These are phyloP conservation scores for Microtus richardsoni DNA, from an alignment of 2,113 vertebrate species.

Conservation along the genomic window DNA sequence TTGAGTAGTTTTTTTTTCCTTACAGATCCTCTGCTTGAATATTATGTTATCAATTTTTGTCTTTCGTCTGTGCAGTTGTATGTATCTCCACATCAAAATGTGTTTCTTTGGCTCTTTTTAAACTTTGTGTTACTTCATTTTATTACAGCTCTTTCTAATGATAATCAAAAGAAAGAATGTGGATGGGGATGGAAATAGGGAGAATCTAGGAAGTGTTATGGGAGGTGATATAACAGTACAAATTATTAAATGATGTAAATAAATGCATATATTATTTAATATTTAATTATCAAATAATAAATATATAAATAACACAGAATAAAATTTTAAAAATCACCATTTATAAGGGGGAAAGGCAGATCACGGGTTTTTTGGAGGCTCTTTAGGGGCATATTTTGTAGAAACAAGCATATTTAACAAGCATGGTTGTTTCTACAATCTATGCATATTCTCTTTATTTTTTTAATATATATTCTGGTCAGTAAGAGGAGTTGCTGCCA, in stretches of 20 bases:
- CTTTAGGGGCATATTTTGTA: not conserved
- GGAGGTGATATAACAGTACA: not conserved
- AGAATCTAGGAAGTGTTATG: not conserved
- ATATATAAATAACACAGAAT: not conserved
- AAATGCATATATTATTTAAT: not conserved
- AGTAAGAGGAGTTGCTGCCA: not conserved
- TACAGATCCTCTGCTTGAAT: not conserved
- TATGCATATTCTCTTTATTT: not conserved
- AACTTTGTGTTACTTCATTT: not conserved
- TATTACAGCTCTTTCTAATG: not conserved
- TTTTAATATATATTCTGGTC: not conserved
- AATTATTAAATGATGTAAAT: not conserved
- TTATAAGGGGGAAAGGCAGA: not conserved
- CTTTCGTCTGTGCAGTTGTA: not conserved
- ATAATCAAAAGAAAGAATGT: no score
- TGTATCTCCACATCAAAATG: not conserved
- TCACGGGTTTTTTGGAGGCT: not conserved
- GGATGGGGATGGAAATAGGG: not conserved
- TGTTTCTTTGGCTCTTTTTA: not conserved
- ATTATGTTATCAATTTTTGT: not conserved
- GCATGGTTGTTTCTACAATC: not conserved
- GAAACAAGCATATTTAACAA: no score
- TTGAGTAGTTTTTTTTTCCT: not conserved
- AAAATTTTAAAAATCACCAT: not conserved
- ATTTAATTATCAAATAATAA: not conserved